A percentile compares a stretch with the other conserved stretches of the same genome.
These are phyloP conservation scores for Anoncus sp. DNA, from an alignment of 2,888 invertebrate genomes.

Conservation along the genomic window DNA sequence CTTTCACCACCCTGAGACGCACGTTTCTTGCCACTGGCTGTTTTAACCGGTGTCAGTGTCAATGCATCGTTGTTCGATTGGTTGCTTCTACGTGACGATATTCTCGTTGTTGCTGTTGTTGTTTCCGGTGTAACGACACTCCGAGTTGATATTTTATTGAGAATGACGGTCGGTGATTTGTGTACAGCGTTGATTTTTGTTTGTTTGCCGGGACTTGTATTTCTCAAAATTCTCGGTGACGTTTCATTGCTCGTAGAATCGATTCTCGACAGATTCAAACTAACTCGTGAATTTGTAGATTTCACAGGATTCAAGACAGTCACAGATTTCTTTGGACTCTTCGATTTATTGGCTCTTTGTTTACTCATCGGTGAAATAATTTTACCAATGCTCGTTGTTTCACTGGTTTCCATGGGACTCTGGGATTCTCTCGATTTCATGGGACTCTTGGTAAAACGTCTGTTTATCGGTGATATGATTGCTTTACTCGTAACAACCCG, in stretches of 20 bases:
- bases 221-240: constrained; percentile 35
- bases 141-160: constrained; percentile 32
- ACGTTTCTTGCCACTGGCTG: constrained; percentile 43
- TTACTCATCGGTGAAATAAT: too few species aligned
- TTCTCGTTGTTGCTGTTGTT: not conserved
- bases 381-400: not conserved
- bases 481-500: constrained; percentile 51
- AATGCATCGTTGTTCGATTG: constrained; percentile 3
- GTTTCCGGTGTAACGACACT: constrained; percentile 10
- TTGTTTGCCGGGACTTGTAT: not conserved
- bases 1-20: constrained; percentile 50
- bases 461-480: constrained; percentile 37
- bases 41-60: constrained; percentile 47
- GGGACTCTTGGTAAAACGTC: constrained; percentile 24
- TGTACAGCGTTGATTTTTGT: constrained; percentile 2
- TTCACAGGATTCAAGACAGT: not conserved
- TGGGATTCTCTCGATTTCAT: constrained; percentile 38
- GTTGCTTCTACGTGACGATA: constrained; percentile 22
- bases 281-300: not conserved
- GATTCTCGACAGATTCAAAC: constrained; percentile 1
- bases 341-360: not conserved
- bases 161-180: constrained; percentile 49
- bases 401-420: constrained; percentile 23
- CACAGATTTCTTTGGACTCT: not conserved
- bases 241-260: constrained; percentile 26